Conservation (phyloP, 1,140 invertebrate species). For the Platyscapa corneri region DNA sequence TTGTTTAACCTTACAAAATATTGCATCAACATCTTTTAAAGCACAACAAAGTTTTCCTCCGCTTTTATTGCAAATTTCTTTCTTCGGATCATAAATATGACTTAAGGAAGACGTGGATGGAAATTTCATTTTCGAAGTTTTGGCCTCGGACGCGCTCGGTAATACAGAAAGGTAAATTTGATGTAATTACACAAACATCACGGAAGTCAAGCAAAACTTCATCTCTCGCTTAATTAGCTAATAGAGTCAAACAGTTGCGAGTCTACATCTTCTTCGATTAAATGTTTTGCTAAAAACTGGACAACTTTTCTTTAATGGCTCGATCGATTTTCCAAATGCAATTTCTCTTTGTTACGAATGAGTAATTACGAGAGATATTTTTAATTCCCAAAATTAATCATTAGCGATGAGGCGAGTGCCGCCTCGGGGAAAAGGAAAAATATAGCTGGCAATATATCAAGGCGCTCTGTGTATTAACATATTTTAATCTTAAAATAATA, state of each 20-base stretch:
- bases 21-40: constrained; percentile 7
- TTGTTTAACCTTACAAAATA: constrained; percentile 9
- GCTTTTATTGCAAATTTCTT: constrained; percentile 14
- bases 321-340: background rate
- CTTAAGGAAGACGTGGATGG: background rate
- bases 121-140: constrained; percentile 29
- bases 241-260: constrained; percentile 1
- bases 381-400: background rate
- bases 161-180: constrained; percentile 30
- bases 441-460: too few species aligned
- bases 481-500: too few species aligned
- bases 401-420: background rate
- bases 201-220: constrained; percentile 39
- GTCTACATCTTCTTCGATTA: background rate
- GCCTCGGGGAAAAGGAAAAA: too few species aligned
- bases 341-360: background rate
- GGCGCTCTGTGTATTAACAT: too few species aligned
- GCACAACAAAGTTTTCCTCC: background rate
- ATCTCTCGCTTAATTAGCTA: constrained; percentile 31
- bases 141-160: background rate
- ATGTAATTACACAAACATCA: constrained; percentile 47
- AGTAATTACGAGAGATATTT: background rate
- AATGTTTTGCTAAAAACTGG: background rate
- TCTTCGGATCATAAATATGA: constrained; percentile 11
- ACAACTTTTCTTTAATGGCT: background rate